These are phyloP conservation scores for Dolichotis patagonum DNA, from an alignment of 2,113 vertebrate genomes.

Conservation along the genomic window DNA sequence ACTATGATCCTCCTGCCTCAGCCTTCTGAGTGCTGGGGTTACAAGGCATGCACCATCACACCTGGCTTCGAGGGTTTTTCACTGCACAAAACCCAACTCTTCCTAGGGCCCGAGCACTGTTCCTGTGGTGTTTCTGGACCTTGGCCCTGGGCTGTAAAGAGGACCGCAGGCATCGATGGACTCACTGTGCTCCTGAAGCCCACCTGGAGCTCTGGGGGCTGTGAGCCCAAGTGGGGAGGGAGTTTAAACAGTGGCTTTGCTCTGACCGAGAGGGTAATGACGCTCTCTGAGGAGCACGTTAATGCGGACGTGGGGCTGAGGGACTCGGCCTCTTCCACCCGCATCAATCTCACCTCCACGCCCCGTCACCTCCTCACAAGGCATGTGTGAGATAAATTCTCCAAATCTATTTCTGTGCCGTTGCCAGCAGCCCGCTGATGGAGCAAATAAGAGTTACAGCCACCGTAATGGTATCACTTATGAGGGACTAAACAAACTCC, in stretches of 20 bases:
- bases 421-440: constrained; percentile 86
- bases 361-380: constrained; percentile 82
- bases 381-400: constrained; percentile 88
- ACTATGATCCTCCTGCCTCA: neutral
- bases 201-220: neutral
- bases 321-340: constrained; percentile 65
- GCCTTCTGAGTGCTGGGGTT: neutral
- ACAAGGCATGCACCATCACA: neutral
- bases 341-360: constrained; percentile 84
- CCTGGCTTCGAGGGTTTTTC: neutral
- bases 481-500: constrained; percentile 81
- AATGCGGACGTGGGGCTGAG: constrained; percentile 74
- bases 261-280: constrained; percentile 68
- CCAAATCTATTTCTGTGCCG: constrained; percentile 87
- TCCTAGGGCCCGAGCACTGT: neutral
- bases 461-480: constrained; percentile 86
- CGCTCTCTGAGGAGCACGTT: constrained; percentile 48
- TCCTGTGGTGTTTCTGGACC: neutral
- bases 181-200: neutral
- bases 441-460: constrained; percentile 88
- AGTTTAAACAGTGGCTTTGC: constrained; percentile 49
- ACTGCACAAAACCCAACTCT: neutral
- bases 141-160: neutral
- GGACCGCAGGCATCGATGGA: neutral
- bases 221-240: neutral